Conservation (phyloP, 2,888 invertebrate species). For the Pheosia tremula region DNA sequence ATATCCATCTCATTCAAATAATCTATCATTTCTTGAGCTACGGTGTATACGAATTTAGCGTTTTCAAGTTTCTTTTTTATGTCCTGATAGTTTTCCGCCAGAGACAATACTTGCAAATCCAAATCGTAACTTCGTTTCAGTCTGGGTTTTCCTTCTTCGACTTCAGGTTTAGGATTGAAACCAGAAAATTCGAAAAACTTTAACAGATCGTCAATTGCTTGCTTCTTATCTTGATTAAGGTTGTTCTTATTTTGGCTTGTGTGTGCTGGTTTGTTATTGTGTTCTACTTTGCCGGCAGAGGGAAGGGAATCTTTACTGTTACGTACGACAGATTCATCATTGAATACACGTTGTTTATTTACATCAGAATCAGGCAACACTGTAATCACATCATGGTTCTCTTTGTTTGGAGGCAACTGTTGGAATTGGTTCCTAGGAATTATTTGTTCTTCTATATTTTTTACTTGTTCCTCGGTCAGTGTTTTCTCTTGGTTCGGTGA, state of each 20-base stretch:
- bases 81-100: slow-evolving; percentile 56
- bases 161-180: slow-evolving; percentile 41
- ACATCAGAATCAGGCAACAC: slow-evolving; percentile 24
- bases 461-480: slow-evolving; percentile 64
- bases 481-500: slow-evolving; percentile 50
- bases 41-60: slow-evolving; percentile 55
- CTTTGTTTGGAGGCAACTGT: slow-evolving; percentile 10
- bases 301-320: slow-evolving; percentile 37
- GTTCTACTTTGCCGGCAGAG: slow-evolving; percentile 18
- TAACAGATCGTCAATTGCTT: slow-evolving; percentile 73
- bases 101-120: slow-evolving; percentile 55
- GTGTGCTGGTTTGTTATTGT: slow-evolving; percentile 15
- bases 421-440: slow-evolving; percentile 52
- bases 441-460: slow-evolving; percentile 71
- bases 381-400: slow-evolving; percentile 17
- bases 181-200: slow-evolving; percentile 69
- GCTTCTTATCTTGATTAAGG: slow-evolving; percentile 60
- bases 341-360: slow-evolving; percentile 39
- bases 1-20: slow-evolving; percentile 66
- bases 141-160: slow-evolving; percentile 39
- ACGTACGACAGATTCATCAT: slow-evolving; percentile 40
- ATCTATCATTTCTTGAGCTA: slow-evolving; percentile 62
- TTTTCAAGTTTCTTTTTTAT: slow-evolving; percentile 59
- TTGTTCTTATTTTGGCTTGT: slow-evolving; percentile 8
- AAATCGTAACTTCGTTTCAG: slow-evolving; percentile 60